Base-by-base conservation (phyloP, 2,797 vertebrate genomes). In the Pagetopsis macropterus region DNA sequence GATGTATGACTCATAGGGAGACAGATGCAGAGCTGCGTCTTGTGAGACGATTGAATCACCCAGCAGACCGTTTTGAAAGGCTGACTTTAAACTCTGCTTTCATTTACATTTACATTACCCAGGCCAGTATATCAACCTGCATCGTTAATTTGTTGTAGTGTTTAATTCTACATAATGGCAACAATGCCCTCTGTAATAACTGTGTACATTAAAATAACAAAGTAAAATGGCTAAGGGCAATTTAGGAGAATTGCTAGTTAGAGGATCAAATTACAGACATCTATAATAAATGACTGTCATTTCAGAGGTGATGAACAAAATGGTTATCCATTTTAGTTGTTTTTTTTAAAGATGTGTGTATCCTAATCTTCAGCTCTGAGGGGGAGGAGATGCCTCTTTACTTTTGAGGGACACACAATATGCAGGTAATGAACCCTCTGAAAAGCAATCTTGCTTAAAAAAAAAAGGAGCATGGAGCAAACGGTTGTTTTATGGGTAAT, bases 351-450 rank as follows among this genome's bases (percentile, higher is more conserved):
- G 9, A 48, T 45, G 23, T 74, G 41, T 43, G 0, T 7, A 3
- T 56, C 51, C 61, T 74, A 79, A 84, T 71, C 71, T 71, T 80
- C 73, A 85, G 48, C 56, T 76, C 23, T 60, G 60, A 84, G 37
- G 49, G 54, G 8, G 37, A 70, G 65, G 72, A 64, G 70, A 81
- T 68, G 61, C 56, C 27, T 31, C 21, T 9, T 56, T 55, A 63
- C 59, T 70, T 77, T 58, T 61, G 60, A 17, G 50, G 85, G 87
- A 79, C 71, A 8, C 59, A 60, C 77, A 78, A 81, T 86, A 86
- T 87, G 75, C 63, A 79, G 63, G 69, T 79, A 89, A 86, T 84
- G 31, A 81, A 83, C 57, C 68, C 50, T 44, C 51, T 70, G 63
- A 78, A 81, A 87, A 65, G 6, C 21, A 75, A 71, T 85, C 69